Conservation (phyloP, 2,888 invertebrate genomes). For the Automeris io region DNA sequence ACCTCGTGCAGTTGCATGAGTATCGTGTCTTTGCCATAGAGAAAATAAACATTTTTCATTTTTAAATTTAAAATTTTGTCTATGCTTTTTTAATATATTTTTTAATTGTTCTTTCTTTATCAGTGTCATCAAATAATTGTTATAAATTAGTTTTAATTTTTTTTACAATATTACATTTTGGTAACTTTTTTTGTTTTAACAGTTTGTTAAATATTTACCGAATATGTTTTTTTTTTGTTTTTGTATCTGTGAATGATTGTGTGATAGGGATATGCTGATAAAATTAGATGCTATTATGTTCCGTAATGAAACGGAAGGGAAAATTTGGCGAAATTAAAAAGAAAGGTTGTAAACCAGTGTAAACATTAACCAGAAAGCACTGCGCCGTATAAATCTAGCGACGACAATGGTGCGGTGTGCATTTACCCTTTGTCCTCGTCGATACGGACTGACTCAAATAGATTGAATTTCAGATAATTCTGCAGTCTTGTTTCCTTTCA, state of each 20-base stretch:
- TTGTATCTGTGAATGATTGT: neutral
- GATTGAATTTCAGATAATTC: slow-evolving; percentile 72
- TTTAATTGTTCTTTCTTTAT: neutral
- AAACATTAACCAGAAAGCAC: slow-evolving; percentile 67
- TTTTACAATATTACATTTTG: neutral
- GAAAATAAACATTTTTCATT: too few species aligned
- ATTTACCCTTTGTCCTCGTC: slow-evolving; percentile 65
- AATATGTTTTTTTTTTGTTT: too few species aligned
- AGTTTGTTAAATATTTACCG: too few species aligned
- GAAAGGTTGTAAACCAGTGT: slow-evolving; percentile 51
- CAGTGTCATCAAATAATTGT: too few species aligned
- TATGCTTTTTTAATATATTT: neutral
- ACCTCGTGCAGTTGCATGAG: slow-evolving; percentile 14
- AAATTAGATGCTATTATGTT: too few species aligned
- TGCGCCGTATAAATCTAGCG: slow-evolving; percentile 63
- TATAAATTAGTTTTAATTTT: neutral
- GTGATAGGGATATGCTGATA: too few species aligned
- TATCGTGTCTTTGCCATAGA: neutral
- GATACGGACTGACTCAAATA: slow-evolving; percentile 67
- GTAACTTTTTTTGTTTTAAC: too few species aligned
- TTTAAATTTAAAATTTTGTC: neutral
- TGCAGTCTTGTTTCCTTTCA: slow-evolving; percentile 54
- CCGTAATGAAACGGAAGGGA: slow-evolving; percentile 14
- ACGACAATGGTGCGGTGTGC: slow-evolving; percentile 56
- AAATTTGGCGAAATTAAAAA: slow-evolving; percentile 49